Base-by-base conservation (phyloP, 2,113 vertebrate genomes). In the Gasterosteus nipponicus region DNA sequence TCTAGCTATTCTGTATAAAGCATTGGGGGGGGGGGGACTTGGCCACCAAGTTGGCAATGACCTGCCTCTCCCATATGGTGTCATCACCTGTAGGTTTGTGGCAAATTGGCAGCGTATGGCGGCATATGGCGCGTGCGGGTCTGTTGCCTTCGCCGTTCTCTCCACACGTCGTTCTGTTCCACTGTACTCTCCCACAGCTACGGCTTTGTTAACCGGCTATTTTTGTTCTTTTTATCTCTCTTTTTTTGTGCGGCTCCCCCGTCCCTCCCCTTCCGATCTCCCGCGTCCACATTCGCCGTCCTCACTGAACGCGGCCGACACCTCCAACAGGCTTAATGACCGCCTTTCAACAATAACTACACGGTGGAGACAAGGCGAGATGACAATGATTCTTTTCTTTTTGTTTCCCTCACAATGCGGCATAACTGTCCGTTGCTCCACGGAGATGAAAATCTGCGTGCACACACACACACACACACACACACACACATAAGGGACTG, bases 61-160 rank as follows among this genome's bases (percentile, higher is more conserved):
- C 78, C 76, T 62, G 87, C 64, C 72, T 85, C 81, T 83, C 91
- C 86, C 94, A 94, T 93, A 92, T 93, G 94, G 91, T 73, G 90
- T 74, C 82, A 62, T 93, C 93, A 93, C 93, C 94, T 94, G 91
- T 89, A 88, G 86, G 80, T 90, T 91, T 86, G 88, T 65, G 19
- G 86, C 71, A 88, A 89, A 88, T 81, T 93, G 93, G 92, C 93
- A 91, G 65, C 35, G 47, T 79, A 69, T 56, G 61, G 16, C 71
- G 87, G 85, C 93, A 94, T 94, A 94, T 92, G 93, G 92, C 82
- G 56, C 9, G 62, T 80, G 84, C 73, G 66, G 74, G 71, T 69
- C 80, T 84, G 76, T 74, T 75, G 71, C 47, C 63, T 65, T 60
- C 49, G 12, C 72, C 44, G 11, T 77, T 77, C 53, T 58, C 56